Conservation (phyloP, 2,113 vertebrate species). For the Lepus timidus region DNA sequence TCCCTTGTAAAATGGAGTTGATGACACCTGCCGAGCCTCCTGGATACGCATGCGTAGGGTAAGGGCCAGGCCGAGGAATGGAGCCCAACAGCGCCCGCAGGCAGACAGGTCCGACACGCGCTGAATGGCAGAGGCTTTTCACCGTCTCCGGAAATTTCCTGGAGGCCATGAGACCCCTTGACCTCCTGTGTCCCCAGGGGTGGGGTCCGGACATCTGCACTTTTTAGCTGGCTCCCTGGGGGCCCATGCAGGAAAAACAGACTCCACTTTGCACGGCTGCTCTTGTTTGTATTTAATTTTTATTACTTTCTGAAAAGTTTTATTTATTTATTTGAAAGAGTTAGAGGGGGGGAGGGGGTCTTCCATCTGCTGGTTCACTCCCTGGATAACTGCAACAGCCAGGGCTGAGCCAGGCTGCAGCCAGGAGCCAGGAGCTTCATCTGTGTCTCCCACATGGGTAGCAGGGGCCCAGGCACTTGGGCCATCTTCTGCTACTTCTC, state of each 20-base stretch:
- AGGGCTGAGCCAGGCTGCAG: no score
- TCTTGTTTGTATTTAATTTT: no score
- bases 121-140: neutral
- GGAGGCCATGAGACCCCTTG: neutral
- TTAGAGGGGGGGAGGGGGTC: no score
- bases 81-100: rapidly evolving
- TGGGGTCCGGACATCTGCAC: neutral
- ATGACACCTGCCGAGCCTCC: neutral
- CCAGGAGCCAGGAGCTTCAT: no score
- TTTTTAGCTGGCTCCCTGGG: neutral
- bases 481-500: no score
- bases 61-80: neutral
- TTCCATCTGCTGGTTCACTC: no score
- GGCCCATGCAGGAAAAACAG: neutral
- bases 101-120: neutral
- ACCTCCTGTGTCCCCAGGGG: neutral
- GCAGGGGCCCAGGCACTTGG: no score
- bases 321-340: no score
- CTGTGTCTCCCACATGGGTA: no score
- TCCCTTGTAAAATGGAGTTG: neutral
- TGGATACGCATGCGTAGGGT: neutral
- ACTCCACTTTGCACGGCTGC: no score
- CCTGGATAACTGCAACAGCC: no score
- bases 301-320: no score
- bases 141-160: neutral